phyloP scores from a whole-genome alignment of 1,140 invertebrate genomes.

The Onthophagus taurus region DNA sequence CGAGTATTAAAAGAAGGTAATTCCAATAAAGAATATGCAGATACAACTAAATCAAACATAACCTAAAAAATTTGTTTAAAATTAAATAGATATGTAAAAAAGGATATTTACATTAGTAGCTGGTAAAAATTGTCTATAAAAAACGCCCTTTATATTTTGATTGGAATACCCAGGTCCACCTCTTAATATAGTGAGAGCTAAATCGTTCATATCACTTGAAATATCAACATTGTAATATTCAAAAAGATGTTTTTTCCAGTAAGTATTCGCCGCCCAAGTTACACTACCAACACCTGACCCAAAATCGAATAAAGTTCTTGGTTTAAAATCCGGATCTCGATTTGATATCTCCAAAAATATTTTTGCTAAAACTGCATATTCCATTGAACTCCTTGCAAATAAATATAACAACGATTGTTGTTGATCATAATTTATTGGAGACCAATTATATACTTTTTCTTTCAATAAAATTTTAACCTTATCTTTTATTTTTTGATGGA shows the following conservation, averaged over 20 bases:
- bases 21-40: conserved; percentile 75
- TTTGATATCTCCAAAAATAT: conserved; percentile 66
- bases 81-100: conserved; percentile 13
- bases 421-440: conserved; percentile 56
- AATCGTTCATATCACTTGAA: conserved; percentile 68
- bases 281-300: conserved; percentile 81
- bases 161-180: conserved; percentile 50
- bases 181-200: conserved; percentile 61
- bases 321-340: conserved; percentile 57
- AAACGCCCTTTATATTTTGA: conserved; percentile 49
- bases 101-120: conserved; percentile 42
- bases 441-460: conserved; percentile 57
- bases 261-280: conserved; percentile 64
- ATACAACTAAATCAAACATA: conserved; percentile 71
- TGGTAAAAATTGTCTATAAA: conserved; percentile 74
- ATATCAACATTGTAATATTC: conserved; percentile 79
- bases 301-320: conserved; percentile 76
- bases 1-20: conserved; percentile 55
- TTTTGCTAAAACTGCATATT: conserved; percentile 62
- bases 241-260: conserved; percentile 60
- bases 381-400: conserved; percentile 52
- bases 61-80: conserved; percentile 41
- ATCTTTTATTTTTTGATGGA: conserved; percentile 24
- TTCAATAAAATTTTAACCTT: conserved; percentile 42
- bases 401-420: conserved; percentile 59